Conservation (phyloP, 2,113 vertebrate genomes). For the Elanoides forficatus region DNA sequence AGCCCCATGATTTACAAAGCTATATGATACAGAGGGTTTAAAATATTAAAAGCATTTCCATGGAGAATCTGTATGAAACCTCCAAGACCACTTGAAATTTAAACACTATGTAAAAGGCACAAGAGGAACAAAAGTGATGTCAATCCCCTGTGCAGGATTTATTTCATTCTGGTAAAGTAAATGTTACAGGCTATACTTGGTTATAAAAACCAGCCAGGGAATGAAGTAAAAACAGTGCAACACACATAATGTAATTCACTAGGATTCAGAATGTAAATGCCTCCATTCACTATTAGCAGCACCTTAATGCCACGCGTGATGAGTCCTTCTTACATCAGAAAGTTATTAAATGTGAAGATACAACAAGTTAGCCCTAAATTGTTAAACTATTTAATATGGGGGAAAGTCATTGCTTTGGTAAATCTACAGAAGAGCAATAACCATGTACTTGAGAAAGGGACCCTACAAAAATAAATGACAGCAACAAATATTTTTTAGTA, state of each 20-base stretch:
- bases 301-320: background rate
- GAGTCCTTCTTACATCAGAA: background rate
- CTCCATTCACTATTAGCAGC: background rate
- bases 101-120: background rate
- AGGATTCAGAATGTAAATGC: background rate
- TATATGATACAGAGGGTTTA: background rate
- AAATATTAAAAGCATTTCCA: background rate
- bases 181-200: background rate
- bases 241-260: background rate
- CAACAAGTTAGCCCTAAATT: background rate
- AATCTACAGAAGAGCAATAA: background rate
- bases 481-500: background rate
- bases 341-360: background rate
- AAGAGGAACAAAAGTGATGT: background rate
- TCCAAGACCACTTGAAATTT: background rate
- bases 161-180: conserved; percentile 3
- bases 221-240: background rate
- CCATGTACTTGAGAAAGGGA: background rate
- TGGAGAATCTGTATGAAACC: background rate
- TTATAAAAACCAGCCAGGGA: background rate
- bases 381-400: background rate
- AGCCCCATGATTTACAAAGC: background rate
- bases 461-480: background rate
- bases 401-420: background rate
- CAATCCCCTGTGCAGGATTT: background rate